Conservation (phyloP, 2,113 vertebrate species). For the Anas platyrhynchos region DNA sequence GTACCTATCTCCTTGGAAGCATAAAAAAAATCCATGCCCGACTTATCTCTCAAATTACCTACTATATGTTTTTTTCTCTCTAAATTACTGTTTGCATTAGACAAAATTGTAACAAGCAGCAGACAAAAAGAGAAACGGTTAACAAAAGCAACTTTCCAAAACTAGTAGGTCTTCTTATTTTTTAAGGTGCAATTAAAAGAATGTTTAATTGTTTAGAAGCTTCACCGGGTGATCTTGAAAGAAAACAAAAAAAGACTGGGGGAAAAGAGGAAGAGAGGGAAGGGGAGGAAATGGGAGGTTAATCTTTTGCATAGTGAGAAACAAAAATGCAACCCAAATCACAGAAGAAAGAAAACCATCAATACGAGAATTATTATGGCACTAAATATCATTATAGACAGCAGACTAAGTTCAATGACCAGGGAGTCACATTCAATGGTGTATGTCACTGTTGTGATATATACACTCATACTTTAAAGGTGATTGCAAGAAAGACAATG, state of each 20-base stretch:
- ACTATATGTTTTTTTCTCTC: conserved; percentile 36
- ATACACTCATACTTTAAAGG: background rate
- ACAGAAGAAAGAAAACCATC: background rate
- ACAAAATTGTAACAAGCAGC: conserved; percentile 24
- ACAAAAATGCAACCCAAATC: background rate
- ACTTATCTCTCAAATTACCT: conserved; percentile 26
- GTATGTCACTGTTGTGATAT: background rate
- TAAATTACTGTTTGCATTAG: conserved; percentile 18
- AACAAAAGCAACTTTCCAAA: conserved; percentile 9
- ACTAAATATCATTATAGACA: background rate
- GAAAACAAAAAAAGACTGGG: background rate
- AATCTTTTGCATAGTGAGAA: background rate
- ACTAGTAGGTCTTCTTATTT: background rate
- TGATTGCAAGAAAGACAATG: background rate
- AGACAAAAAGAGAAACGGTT: conserved; percentile 8
- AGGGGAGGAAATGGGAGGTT: background rate
- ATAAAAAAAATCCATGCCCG: background rate
- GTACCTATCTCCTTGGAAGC: background rate
- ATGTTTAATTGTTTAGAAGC: background rate
- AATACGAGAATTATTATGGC: background rate
- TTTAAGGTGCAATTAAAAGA: conserved; percentile 1
- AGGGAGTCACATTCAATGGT: rapidly evolving
- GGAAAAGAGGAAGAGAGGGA: background rate
- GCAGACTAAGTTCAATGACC: background rate
- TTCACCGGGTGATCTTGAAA: background rate